Base-by-base conservation (phyloP, 2,888 invertebrate species). In the Agrilus cyanescens region DNA sequence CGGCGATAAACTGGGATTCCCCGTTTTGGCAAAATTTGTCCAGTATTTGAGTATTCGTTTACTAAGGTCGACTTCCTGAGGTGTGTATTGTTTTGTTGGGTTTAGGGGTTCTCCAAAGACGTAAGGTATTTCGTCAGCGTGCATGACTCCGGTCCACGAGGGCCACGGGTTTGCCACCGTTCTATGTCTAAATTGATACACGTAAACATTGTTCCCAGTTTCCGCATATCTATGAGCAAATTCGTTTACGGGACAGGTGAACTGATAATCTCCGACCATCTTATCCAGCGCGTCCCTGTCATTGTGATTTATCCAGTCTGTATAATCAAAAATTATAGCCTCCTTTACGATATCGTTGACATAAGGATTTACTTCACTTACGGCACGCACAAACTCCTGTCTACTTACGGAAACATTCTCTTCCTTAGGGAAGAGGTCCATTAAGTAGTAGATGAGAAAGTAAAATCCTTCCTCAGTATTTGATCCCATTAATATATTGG, bases 1-100 rank as follows among this genome's bases (percentile, higher is more conserved):
- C 13, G 82, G 75, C 42, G 75, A 75, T 57, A 76, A 67, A 15
- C 80, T 90, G 2, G 85, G 85, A 65, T 82, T 77, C 49, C 91
- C 94, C 50, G 88, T 85, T 72, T 88, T 86, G 38, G 93, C 94
- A 64, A 94, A 95, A 67, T 95, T 94, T 3, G 91, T 85, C 93
- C 93, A 95, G 66, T 90, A 94, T 62, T 81, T 77, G 93, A 95
- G 94, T 65, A 95, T 83, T 51, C 85, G 75, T 62, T 76, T 80
- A 60, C 88, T 86, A 52, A 95, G 78, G 54, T 85, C 82, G 25
- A 83, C 76, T 66, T 95, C 95, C 55, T 84, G 82, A 3, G 78
- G 74, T 13, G 82, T 84, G 69, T 89, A 94, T 53, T 78, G 81
- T 60, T 82, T 83, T 38, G 76, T 71, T n/a, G 83, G 78, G 61